These are phyloP conservation scores for Standfussiana lucernea DNA, from an alignment of 2,888 invertebrate species.

Conservation along the genomic window DNA sequence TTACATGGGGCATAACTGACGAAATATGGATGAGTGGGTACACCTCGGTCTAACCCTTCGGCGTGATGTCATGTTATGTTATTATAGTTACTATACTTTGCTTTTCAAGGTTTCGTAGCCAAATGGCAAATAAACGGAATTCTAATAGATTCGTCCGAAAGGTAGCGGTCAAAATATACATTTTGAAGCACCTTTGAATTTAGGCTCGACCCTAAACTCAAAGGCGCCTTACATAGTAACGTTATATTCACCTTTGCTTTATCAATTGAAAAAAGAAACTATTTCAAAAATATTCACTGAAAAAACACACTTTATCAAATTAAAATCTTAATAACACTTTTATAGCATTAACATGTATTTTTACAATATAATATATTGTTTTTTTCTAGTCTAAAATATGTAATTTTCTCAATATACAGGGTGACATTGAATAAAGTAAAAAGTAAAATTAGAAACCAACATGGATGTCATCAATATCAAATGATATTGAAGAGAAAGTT, in stretches of 20 bases:
- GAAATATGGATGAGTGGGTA: not conserved
- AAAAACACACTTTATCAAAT: constrained; percentile 25
- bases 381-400: not conserved
- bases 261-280: constrained; percentile 18
- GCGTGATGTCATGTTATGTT: not conserved
- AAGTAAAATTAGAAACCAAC: constrained; percentile 26
- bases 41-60: too few species aligned
- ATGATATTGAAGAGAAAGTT: constrained; percentile 22
- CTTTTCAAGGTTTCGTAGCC: not conserved
- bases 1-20: not conserved
- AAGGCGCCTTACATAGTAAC: not conserved
- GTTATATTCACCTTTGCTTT: not conserved
- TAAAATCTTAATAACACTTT: constrained; percentile 33
- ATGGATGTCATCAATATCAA: constrained; percentile 25
- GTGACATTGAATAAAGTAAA: constrained; percentile 21
- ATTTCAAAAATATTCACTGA: not conserved
- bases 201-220: not conserved
- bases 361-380: not conserved
- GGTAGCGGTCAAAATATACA: not conserved
- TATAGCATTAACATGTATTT: not conserved
- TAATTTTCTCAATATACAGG: constrained; percentile 1
- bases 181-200: not conserved
- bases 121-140: not conserved
- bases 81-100: not conserved
- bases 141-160: not conserved